Base-by-base conservation (phyloP, 2,888 invertebrate genomes). In the Strigamia transsilvanica region DNA sequence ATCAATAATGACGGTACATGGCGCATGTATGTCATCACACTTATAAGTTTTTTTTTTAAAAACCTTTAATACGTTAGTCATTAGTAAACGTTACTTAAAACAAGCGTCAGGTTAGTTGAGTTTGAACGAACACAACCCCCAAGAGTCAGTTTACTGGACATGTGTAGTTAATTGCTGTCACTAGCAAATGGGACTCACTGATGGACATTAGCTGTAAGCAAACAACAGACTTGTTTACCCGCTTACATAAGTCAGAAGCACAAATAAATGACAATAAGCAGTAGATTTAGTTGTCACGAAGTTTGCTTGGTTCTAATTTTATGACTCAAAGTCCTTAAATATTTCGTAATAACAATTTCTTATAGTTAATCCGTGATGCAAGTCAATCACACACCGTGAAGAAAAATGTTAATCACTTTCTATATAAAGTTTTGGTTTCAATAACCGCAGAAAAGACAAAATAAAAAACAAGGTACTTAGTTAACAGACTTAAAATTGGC, bases 371-470 rank as follows among this genome's bases (percentile, higher is more conserved):
- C 32, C 73, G 73, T 73, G 73, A 73, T 12, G 73, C 12, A 32
- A 13, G 32, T 32, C 73, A 27, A 13, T 32, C 27, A 27, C 73
- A 73, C 15, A n/a, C 32, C 51, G 23, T 73, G 73, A 73, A 73
- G 73, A 73, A 73, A 73, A 73, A 18, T 73, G 27, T 73, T 73
- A 73, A n/a, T 73, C 27, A 73, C 73, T 73, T 32, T 73, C 32
- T 73, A 73, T 32, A 73, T 73, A 73, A 23, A 73, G 32, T 32
- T 23, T 73, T 73, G 32, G 73, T 73, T 73, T 73, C 73, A 73
- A 73, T 27, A 73, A 73, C 73, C 73, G 73, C 73, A 73, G 73
- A 73, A 73, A 73, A 73, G 15, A 73, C 23, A 73, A 73, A 51
- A 73, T 73, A 27, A 73, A 66, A 32, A 73, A 27, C 23, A 73